A percentile compares a stretch with the other conserved stretches of the same genome.
phyloP scores from a whole-genome alignment of 2,797 vertebrate species.

The Myotis pilosus region DNA sequence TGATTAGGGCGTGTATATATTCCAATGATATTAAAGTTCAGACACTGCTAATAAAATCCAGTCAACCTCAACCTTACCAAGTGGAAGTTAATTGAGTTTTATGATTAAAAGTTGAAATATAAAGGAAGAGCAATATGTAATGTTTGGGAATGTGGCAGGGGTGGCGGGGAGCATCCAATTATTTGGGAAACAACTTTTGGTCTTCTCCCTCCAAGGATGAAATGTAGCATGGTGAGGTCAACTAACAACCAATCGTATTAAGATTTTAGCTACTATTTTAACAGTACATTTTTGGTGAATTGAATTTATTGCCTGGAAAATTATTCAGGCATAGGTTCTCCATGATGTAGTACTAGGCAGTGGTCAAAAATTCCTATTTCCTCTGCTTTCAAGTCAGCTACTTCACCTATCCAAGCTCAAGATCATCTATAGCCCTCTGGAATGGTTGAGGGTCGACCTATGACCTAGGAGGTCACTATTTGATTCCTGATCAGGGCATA shows the following conservation, averaged over 20 bases:
- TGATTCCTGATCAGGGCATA: too few relatives aligned
- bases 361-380: background rate
- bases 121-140: slow-evolving; percentile 31
- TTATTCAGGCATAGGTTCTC: background rate
- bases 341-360: background rate
- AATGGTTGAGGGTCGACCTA: too few relatives aligned
- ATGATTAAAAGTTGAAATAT: slow-evolving; percentile 3
- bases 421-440: background rate
- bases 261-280: background rate
- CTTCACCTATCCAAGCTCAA: background rate
- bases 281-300: background rate
- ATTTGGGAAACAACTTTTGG: slow-evolving; percentile 6
- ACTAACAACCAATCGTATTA: background rate
- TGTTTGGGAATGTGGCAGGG: background rate
- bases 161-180: too few relatives aligned
- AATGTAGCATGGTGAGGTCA: background rate
- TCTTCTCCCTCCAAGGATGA: background rate
- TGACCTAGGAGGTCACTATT: too few relatives aligned
- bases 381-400: background rate
- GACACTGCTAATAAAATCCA: background rate
- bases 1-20: background rate
- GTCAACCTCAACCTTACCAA: background rate
- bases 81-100: slow-evolving; percentile 4
- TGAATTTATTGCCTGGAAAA: slow-evolving; percentile 39
- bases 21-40: slow-evolving; percentile 1